phyloP scores from a whole-genome alignment of 2,797 vertebrate species.

The Eptatretus atami region DNA sequence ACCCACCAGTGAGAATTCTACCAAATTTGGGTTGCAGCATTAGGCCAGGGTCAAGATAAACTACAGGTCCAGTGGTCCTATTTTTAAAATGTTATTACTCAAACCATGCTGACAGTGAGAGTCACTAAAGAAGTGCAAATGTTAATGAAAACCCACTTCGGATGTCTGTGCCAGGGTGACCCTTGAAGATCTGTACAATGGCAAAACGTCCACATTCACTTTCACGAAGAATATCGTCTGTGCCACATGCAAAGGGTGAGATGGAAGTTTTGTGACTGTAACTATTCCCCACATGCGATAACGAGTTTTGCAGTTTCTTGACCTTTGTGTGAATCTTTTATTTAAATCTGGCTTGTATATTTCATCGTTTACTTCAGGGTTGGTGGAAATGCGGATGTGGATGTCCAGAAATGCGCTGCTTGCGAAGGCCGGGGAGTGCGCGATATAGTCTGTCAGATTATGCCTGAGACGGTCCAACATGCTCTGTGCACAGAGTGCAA shows the following conservation, averaged over 20 bases:
- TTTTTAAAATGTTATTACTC: no score
- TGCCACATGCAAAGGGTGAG: conserved; percentile 77
- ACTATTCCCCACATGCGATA: no score
- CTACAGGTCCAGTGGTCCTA: no score
- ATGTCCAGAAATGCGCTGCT: conserved; percentile 67
- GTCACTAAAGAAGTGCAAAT: no score
- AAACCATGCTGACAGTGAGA: no score
- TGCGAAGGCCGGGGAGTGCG: conserved; percentile 74
- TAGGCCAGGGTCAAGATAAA: no score
- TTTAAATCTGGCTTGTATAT: neutral
- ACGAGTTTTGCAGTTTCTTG: no score
- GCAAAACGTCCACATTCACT: conserved; percentile 88
- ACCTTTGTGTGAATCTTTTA: neutral
- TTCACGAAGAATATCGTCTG: conserved; percentile 98
- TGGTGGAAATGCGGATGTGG: conserved; percentile 54
- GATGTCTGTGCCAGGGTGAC: conserved; percentile 30
- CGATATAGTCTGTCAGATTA: conserved; percentile 90
- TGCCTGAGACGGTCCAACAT: conserved; percentile 95
- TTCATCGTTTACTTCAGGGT: conserved; percentile 24
- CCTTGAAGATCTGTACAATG: conserved; percentile 88
- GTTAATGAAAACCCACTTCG: neutral
- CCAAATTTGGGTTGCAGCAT: no score
- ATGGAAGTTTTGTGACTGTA: conserved; percentile 9
- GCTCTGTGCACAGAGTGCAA: conserved; percentile 92
- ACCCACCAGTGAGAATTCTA: no score